Evolutionary conservation across 2,797 vertebrate species (phyloP), one percentile per base, ranked within the genome.

Genomic region (Taeniopygia guttata): DNA sequence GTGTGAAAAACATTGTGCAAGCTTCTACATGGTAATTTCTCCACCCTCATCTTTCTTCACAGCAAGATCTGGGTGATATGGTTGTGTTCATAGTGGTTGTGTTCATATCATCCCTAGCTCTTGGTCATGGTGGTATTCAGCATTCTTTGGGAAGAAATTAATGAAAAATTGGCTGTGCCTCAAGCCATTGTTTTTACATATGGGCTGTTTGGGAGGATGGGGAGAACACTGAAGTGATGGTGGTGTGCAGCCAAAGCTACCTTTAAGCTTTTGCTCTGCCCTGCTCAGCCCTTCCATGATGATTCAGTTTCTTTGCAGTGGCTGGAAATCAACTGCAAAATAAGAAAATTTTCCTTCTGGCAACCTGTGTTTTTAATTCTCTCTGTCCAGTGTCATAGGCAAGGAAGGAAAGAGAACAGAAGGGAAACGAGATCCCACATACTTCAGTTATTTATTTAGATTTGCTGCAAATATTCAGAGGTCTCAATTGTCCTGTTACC

Each of bases 401-500:
- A 51, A 86, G 34, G 29, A 84, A 56, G 27, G 40, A 72, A 42
- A 72, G 38, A 45, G 38, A 60, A 19, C 14, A 10, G 55, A 63
- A 80, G 43, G 43, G 60, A 56, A 90, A 46, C 66, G 79, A 72
- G 38, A 84, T 72, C 54, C 38, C 63, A 43, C 42, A 40, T 46
- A 46, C 21, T 59, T 72, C 46, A 49, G 22, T 49, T 92, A 90
- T 72, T 89, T 88, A 82, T 77, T 94, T 75, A 75, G 79, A 66
- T 77, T 77, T 95, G 74, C 66, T 81, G 62, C 81, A 95, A 85
- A 82, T 63, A 81, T 26, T 73, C 59, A 70, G 89, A 93, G 87
- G 85, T 87, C 69, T 67, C 86, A 62, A 80, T 13, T 84, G 91
- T 48, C 60, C 70, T 27, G 58, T 62, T 93, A 62, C 43, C 38